Conservation (phyloP, 1,140 invertebrate genomes). For the Drosophila navojoa region DNA sequence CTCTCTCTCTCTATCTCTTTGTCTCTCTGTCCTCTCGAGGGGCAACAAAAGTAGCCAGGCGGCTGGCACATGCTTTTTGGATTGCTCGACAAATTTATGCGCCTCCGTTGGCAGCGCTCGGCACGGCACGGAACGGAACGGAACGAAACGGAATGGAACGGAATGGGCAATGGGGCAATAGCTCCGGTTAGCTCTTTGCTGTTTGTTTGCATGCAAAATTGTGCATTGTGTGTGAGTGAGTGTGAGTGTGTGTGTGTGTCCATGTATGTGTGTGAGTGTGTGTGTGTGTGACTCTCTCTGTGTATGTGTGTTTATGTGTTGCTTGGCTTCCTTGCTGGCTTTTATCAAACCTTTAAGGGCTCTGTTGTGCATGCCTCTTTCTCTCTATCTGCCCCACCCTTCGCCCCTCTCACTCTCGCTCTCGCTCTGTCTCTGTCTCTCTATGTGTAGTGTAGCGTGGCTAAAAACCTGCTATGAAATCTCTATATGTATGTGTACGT, state of each 20-base stretch:
- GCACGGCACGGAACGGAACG: constrained; percentile 7
- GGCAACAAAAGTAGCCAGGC: constrained; percentile 46
- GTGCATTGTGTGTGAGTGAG: constrained; percentile 1
- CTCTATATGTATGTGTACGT: no score
- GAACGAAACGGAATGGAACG: constrained; percentile 16
- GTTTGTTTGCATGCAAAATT: constrained; percentile 28
- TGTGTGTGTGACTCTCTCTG: not conserved
- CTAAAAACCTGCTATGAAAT: constrained; percentile 1
- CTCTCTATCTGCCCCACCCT: not conserved
- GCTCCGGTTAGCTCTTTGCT: constrained; percentile 35
- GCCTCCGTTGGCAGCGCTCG: constrained; percentile 34
- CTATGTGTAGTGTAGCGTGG: constrained; percentile 4
- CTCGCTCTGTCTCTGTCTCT: not conserved
- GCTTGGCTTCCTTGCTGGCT: constrained; percentile 1
- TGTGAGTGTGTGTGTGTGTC: not conserved
- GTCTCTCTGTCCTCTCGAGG: not conserved
- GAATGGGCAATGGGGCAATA: constrained; percentile 31
- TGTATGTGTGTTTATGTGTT: constrained; percentile 1
- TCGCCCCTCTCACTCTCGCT: not conserved
- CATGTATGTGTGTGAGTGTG: constrained; percentile 7
- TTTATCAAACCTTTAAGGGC: constrained; percentile 21
- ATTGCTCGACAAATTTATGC: constrained; percentile 57
- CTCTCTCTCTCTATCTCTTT: not conserved
- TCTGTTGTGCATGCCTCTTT: not conserved
- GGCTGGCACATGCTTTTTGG: constrained; percentile 50